Conservation (phyloP, 1,140 invertebrate genomes). For the Drosophila persimilis region DNA sequence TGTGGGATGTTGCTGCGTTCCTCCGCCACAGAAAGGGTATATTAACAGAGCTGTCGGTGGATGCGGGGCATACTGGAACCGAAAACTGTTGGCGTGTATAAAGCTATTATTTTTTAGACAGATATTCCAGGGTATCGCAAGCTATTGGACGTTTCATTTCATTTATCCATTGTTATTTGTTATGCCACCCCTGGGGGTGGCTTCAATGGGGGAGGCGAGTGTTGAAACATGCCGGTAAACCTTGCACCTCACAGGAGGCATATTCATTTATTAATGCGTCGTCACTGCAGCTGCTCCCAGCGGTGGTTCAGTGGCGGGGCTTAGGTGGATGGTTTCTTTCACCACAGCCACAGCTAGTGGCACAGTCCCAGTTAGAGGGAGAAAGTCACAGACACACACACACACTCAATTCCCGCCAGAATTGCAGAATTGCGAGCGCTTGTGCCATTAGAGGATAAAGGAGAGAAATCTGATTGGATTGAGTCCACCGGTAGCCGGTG, state of each 20-base stretch:
- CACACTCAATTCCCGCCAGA: conserved; percentile 55
- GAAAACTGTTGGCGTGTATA: conserved; percentile 3
- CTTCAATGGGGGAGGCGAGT: conserved; percentile 16
- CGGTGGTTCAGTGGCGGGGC: conserved; percentile 24
- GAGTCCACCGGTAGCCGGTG: conserved; percentile 17
- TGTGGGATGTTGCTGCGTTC: conserved; percentile 29
- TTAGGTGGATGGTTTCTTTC: conserved; percentile 45
- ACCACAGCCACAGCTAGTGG: conserved; percentile 41
- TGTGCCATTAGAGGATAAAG: conserved; percentile 42
- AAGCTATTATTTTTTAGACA: no score
- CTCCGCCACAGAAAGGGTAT: conserved; percentile 19
- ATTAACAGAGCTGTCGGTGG: conserved; percentile 20
- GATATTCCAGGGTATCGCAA: conserved; percentile 5
- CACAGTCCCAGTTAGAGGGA: neutral
- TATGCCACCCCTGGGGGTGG: conserved; percentile 35
- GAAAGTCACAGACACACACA: neutral
- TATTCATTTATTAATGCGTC: conserved; percentile 78
- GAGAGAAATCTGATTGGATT: conserved; percentile 30
- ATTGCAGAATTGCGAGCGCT: conserved; percentile 34
- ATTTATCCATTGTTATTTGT: conserved; percentile 15
- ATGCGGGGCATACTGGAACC: neutral
- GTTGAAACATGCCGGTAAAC: conserved; percentile 43
- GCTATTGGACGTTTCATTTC: neutral
- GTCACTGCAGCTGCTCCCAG: conserved; percentile 37
- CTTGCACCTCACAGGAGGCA: conserved; percentile 57